phyloP scores from a whole-genome alignment of 2,888 invertebrate species.

The Chloroclystis v-ata region DNA sequence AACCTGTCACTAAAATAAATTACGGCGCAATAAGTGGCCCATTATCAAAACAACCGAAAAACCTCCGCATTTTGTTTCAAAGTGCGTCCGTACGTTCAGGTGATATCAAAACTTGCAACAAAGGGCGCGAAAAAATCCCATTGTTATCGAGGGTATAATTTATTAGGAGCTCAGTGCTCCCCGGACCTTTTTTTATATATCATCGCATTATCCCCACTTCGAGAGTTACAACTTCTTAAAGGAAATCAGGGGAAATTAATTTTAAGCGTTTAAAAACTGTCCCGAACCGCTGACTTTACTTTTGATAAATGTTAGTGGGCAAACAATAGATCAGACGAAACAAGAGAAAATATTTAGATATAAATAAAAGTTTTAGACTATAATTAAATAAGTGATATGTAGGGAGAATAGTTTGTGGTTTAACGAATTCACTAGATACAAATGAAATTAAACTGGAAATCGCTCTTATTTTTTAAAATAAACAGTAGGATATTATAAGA shows the following conservation, averaged over 20 bases:
- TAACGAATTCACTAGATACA: too few relatives aligned
- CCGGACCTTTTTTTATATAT: slow-evolving; percentile 78
- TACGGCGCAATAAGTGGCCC: slow-evolving; percentile 6
- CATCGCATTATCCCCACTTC: slow-evolving; percentile 78
- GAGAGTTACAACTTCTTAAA: slow-evolving; percentile 78
- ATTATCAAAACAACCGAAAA: slow-evolving; percentile 19
- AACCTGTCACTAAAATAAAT: slow-evolving; percentile 3
- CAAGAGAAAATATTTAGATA: not conserved
- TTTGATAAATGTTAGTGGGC: slow-evolving; percentile 58
- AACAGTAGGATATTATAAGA: too few relatives aligned
- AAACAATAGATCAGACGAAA: not conserved
- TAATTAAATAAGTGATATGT: too few relatives aligned
- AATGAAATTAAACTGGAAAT: too few relatives aligned
- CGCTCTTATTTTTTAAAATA: too few relatives aligned
- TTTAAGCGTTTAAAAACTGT: slow-evolving; percentile 73
- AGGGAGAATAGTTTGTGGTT: too few relatives aligned
- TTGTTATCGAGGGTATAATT: slow-evolving; percentile 79
- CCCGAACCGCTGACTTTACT: slow-evolving; percentile 61
- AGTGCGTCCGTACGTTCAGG: slow-evolving; percentile 56
- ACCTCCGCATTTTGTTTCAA: slow-evolving; percentile 19
- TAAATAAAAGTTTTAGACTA: too few relatives aligned
- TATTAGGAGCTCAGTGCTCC: slow-evolving; percentile 72
- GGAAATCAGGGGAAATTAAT: slow-evolving; percentile 77
- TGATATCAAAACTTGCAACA: slow-evolving; percentile 78
- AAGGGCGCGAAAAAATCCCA: slow-evolving; percentile 76